Evolutionary conservation across 1,140 invertebrate genomes (phyloP), one percentile per base, ranked within the genome.

Genomic region (Papilio helenus): DNA sequence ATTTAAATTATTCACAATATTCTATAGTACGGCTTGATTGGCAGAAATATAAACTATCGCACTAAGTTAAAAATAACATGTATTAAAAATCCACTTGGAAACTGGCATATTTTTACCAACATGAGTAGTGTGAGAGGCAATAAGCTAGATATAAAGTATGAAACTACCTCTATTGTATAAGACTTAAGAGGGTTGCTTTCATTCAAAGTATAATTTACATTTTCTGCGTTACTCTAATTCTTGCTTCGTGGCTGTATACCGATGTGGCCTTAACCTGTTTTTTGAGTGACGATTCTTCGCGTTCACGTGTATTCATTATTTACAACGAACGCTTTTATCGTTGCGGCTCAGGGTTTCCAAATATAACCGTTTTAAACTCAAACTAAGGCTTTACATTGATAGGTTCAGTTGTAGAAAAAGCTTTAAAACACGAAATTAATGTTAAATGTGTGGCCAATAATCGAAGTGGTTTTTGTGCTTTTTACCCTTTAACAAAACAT

Each of bases 161-260:
- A 68, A 29, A 68, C 61, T 68, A 26, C 23, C 61, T 68, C 61
- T 34, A 68, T 68, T 68, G 61, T 68, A 68, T 26, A 29, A 29
- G 61, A 68, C 61, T 68, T 68, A 68, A 68, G 61, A 68, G 61
- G 61, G 61, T 68, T 68, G 61, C 61, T 68, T 68, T 68, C 61
- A 68, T 68, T 68, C 61, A 68, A 68, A 26, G 61, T 29, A 68
- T 16, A 68, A 68, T 68, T 68, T 68, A 68, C 61, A 68, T 68
- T 68, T 68, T 68, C 61, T 68, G 61, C 61, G 61, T 68, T 68
- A 68, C 61, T 68, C 61, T 68, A 68, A 68, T 68, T 68, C 23
- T 68, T 68, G 26, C 61, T 68, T 29, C 61, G 14, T 34, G 61
- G 23, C 26, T 68, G 23, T 68, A 68, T 29, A 16, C 23, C 61